Conservation (phyloP, 2,113 vertebrate genomes). For the Microcebus jonahi region DNA sequence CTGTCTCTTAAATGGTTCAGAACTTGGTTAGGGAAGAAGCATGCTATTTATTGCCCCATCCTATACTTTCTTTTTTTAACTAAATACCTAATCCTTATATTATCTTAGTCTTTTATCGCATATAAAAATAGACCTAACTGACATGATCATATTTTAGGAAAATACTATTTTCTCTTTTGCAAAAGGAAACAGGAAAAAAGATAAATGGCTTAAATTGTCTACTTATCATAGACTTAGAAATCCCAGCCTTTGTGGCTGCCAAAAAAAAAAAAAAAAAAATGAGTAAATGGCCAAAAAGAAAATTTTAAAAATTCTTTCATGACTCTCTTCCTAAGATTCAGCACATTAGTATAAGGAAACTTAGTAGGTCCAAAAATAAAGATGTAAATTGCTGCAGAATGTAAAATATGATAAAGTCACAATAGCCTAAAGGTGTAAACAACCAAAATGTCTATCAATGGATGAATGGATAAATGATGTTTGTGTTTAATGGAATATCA, state of each 20-base stretch:
- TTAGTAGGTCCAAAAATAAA: neutral
- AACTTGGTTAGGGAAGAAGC: neutral
- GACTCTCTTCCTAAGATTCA: neutral
- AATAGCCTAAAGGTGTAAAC: neutral
- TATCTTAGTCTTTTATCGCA: neutral
- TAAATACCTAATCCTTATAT: neutral
- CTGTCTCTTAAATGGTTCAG: neutral
- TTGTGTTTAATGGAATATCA: neutral
- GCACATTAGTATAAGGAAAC: neutral
- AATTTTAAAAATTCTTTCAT: neutral
- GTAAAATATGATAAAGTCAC: neutral
- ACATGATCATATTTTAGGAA: accelerated
- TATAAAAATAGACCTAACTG: neutral
- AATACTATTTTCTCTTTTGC: neutral
- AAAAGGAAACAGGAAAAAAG: neutral
- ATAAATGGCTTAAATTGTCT: neutral
- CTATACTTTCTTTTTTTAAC: neutral
- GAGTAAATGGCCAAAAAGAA: neutral
- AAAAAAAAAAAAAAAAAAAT: neutral
- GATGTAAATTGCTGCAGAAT: neutral
- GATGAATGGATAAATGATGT: neutral
- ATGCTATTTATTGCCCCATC: neutral
- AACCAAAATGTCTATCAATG: neutral
- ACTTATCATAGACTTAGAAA: neutral
- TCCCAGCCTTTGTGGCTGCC: neutral